Evolutionary conservation across 2,113 vertebrate species (phyloP).

Genomic region (Mastomys natalensis): DNA sequence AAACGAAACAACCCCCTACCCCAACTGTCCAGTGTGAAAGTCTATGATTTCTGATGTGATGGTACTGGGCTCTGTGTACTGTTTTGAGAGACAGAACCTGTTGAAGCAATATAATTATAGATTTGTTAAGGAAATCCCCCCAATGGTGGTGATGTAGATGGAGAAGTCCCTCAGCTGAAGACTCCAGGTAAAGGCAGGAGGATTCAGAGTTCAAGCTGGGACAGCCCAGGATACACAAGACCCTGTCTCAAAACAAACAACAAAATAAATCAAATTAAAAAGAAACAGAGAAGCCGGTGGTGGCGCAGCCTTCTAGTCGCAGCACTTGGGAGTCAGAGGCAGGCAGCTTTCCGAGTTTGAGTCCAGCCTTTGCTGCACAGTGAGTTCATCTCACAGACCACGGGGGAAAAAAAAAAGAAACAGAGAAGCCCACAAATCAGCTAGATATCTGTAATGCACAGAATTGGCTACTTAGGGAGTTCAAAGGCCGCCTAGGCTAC

Average conservation of each 20-base stretch:
- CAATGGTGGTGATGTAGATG: too few relatives aligned
- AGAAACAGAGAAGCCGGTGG: not conserved
- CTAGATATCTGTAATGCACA: not conserved
- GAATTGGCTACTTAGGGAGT: not conserved
- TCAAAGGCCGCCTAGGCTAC: not conserved
- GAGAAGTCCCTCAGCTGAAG: not conserved
- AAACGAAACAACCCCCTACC: not conserved
- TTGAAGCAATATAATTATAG: not conserved
- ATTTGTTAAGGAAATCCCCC: not conserved
- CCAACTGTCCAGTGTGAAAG: not conserved
- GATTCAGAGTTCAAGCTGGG: not conserved
- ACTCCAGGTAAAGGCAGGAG: not conserved
- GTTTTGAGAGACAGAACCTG: not conserved
- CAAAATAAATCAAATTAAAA: not conserved
- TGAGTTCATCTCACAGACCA: too few relatives aligned
- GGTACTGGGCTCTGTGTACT: too few relatives aligned
- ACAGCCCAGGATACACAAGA: not conserved
- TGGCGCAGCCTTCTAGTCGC: too few relatives aligned
- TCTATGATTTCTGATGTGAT: not conserved
- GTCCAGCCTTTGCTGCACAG: too few relatives aligned
- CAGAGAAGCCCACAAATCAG: not conserved
- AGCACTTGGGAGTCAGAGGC: too few relatives aligned
- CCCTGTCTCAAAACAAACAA: not conserved
- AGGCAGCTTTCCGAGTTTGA: too few relatives aligned
- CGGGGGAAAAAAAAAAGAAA: too few relatives aligned